Conservation (phyloP, 2,888 invertebrate genomes). For the Pherbina coryleti region DNA sequence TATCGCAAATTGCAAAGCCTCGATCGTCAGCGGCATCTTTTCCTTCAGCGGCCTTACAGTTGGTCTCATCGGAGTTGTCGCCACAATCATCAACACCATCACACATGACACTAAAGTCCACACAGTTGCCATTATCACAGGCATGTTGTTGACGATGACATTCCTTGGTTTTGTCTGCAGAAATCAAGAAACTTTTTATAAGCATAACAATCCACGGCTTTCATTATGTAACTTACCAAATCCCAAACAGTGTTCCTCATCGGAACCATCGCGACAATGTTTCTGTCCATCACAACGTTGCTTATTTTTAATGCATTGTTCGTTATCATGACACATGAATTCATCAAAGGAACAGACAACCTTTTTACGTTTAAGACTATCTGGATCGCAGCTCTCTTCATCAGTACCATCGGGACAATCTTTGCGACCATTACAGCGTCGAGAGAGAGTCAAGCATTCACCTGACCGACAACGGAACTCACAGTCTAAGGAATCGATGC, state of each 20-base stretch:
- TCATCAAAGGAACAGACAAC: conserved; percentile 68
- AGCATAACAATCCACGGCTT: not conserved
- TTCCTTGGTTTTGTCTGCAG: conserved; percentile 52
- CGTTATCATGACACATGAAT: conserved; percentile 72
- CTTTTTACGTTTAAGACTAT: conserved; percentile 60
- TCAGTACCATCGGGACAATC: conserved; percentile 75
- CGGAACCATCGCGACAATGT: conserved; percentile 74
- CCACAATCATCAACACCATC: conserved; percentile 73
- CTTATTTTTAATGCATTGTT: conserved; percentile 69
- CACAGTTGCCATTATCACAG: conserved; percentile 72
- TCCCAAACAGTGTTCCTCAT: conserved; percentile 72
- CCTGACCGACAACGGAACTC: conserved; percentile 71
- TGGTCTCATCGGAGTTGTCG: conserved; percentile 73
- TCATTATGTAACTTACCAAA: conserved; percentile 56
- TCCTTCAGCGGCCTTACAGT: conserved; percentile 63
- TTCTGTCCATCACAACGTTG: conserved; percentile 71
- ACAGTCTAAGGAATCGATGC: conserved; percentile 72
- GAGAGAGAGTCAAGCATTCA: conserved; percentile 72
- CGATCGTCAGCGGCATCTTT: conserved; percentile 20
- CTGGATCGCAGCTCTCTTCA: conserved; percentile 69
- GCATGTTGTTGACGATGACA: conserved; percentile 71
- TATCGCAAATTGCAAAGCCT: conserved; percentile 61
- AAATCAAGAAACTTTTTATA: not conserved
- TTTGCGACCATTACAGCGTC: conserved; percentile 73
- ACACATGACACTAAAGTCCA: conserved; percentile 71